Conservation (phyloP, 2,797 vertebrate genomes). For the Fratercula arctica region DNA sequence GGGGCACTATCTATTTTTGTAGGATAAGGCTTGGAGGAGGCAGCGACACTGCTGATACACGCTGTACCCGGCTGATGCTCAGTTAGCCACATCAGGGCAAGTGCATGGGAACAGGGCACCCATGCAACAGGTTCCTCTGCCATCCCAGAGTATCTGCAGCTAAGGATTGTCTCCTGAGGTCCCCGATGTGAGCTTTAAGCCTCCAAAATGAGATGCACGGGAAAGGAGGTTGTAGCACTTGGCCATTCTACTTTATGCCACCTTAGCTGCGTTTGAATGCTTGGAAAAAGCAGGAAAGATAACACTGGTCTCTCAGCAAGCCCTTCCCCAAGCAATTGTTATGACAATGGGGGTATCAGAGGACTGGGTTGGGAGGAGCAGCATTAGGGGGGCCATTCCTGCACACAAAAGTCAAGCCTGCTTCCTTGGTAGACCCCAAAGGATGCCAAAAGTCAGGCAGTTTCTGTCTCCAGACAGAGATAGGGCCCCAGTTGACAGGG, state of each 20-base stretch:
- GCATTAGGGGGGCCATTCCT: not conserved
- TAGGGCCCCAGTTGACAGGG: not conserved
- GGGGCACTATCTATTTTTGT: not conserved
- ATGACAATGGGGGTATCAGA: not conserved
- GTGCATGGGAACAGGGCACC: rapidly evolving
- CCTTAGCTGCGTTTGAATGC: not conserved
- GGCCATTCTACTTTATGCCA: not conserved
- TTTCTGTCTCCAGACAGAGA: not conserved
- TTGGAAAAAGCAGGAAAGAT: not conserved
- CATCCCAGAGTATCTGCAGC: not conserved
- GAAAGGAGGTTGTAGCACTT: not conserved
- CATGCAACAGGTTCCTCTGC: not conserved
- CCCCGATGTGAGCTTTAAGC: not conserved
- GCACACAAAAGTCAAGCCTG: not conserved
- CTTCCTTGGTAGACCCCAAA: not conserved
- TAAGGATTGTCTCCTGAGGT: not conserved
- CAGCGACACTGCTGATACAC: rapidly evolving
- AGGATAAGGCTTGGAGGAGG: not conserved
- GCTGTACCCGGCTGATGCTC: not conserved
- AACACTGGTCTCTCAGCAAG: not conserved
- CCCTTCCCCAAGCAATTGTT: not conserved
- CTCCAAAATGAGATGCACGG: not conserved
- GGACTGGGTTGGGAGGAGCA: not conserved
- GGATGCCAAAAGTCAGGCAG: not conserved
- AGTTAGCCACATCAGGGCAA: not conserved